Conservation (phyloP, 1,140 invertebrate genomes). For the Aricia agestis region DNA sequence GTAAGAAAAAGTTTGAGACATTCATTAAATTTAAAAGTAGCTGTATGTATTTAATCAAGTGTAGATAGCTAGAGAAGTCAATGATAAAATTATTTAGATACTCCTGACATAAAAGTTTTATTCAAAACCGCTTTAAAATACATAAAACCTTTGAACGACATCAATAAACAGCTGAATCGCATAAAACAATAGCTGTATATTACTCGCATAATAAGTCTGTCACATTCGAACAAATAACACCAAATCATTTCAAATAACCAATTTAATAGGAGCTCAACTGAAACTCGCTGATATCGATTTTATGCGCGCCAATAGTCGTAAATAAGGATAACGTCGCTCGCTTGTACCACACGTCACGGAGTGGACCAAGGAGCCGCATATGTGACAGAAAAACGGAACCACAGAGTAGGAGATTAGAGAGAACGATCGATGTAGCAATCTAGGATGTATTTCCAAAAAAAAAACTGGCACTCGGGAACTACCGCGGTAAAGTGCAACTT, state of each 20-base stretch:
- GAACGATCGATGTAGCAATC: not conserved
- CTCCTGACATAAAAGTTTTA: too few relatives aligned
- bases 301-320: slow-evolving; percentile 13
- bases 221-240: slow-evolving; percentile 6
- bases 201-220: not conserved
- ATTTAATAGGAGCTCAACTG: slow-evolving; percentile 11
- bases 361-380: slow-evolving; percentile 2
- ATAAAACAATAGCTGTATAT: not conserved
- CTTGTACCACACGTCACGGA: not conserved
- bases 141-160: not conserved
- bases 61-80: too few relatives aligned
- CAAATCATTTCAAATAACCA: slow-evolving; percentile 14
- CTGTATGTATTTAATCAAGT: too few relatives aligned
- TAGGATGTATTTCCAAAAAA: not conserved
- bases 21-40: too few relatives aligned
- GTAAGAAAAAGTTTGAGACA: too few relatives aligned
- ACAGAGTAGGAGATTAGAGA: not conserved
- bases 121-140: not conserved
- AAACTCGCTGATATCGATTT: slow-evolving; percentile 12
- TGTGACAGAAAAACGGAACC: slow-evolving; percentile 11
- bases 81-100: too few relatives aligned
- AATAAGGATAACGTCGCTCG: slow-evolving; percentile 9
- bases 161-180: not conserved
- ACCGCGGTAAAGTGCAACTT: too few relatives aligned
- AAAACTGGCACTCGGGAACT: not conserved